A percentile compares a stretch with the other conserved stretches of the same genome.
Evolutionary conservation across 2,113 vertebrate species (phyloP).

Genomic region (Sphyrna mokarran): DNA sequence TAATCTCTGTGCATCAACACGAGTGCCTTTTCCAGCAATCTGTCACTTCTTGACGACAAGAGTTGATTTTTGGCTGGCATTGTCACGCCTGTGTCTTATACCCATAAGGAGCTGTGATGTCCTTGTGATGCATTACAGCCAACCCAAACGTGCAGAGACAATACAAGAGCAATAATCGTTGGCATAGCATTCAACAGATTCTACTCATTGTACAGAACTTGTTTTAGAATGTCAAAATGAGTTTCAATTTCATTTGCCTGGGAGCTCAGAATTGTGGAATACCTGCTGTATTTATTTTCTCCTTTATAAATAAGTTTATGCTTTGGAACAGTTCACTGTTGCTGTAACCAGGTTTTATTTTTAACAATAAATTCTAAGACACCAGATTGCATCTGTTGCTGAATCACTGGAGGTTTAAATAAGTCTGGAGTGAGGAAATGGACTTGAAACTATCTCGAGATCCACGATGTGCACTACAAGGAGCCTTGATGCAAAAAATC

Average conservation of each 20-base stretch:
- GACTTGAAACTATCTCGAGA: not conserved
- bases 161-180: constrained; percentile 3
- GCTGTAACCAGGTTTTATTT: not conserved
- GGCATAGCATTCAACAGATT: not conserved
- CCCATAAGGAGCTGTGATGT: not conserved
- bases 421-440: not conserved
- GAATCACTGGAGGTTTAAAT: not conserved
- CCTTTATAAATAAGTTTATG: constrained; percentile 7
- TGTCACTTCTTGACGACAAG: not conserved
- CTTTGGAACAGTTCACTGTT: not conserved
- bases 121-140: not conserved
- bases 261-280: not conserved
- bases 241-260: not conserved
- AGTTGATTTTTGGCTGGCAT: not conserved
- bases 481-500: not conserved
- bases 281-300: constrained; percentile 18
- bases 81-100: not conserved
- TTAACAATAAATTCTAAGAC: not conserved
- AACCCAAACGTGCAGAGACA: not conserved
- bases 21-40: constrained; percentile 28
- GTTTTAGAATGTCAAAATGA: not conserved
- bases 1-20: not conserved
- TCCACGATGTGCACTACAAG: not conserved
- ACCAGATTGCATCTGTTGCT: not conserved
- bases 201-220: not conserved